Conservation (phyloP, 2,888 invertebrate species). For the Drosophila pegasa region DNA sequence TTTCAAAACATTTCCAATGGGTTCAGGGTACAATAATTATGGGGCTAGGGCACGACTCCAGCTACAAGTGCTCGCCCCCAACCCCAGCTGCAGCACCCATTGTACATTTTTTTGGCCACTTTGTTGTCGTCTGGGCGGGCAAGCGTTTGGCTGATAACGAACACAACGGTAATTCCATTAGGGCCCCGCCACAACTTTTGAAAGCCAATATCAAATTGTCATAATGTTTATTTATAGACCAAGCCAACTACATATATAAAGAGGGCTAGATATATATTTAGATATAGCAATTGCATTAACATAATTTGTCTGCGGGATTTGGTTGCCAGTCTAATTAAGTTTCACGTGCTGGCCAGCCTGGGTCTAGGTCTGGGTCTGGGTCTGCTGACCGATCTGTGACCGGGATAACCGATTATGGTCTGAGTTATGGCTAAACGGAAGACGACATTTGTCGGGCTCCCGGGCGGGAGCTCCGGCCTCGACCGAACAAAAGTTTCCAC, state of each 20-base stretch:
- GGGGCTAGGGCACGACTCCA: conserved; percentile 18
- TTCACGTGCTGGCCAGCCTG: conserved; percentile 27
- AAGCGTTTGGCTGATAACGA: conserved; percentile 68
- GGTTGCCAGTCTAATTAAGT: conserved; percentile 56
- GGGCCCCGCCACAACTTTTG: conserved; percentile 42
- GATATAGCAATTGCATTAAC: conserved; percentile 62
- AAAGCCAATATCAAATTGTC: conserved; percentile 76
- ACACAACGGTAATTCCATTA: conserved; percentile 72
- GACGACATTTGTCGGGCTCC: conserved; percentile 25
- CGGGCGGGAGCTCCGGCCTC: conserved; percentile 1
- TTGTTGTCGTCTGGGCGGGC: conserved; percentile 59
- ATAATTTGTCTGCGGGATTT: conserved; percentile 62
- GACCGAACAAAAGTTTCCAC: conserved; percentile 8
- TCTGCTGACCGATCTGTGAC: conserved; percentile 16
- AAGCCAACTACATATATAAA: not conserved
- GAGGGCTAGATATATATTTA: conserved; percentile 1
- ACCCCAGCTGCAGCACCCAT: conserved; percentile 30
- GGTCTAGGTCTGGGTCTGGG: no score
- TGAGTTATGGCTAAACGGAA: conserved; percentile 41
- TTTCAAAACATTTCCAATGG: not conserved
- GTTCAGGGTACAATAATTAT: conserved; percentile 56
- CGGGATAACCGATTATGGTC: conserved; percentile 8
- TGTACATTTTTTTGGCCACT: conserved; percentile 41
- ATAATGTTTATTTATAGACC: conserved; percentile 73
- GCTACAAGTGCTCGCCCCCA: not conserved